Percentiles rank a stretch among this genome's conserved stretches.
These are phyloP conservation scores for Anhinga anhinga DNA, from an alignment of 2,113 vertebrate species.

Conservation along the genomic window DNA sequence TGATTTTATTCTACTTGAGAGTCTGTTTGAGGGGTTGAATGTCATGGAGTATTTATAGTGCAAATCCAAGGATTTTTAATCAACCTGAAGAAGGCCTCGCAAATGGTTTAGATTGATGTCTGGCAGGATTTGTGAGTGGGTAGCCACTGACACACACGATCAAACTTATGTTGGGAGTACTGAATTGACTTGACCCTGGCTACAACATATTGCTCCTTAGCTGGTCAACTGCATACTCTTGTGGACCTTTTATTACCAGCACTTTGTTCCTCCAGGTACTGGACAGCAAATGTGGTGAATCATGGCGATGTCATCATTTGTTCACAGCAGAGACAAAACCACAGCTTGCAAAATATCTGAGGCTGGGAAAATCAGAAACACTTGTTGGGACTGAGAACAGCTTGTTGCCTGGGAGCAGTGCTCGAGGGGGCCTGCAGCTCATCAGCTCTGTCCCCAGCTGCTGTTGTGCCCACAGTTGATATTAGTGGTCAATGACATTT, in stretches of 20 bases:
- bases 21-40: background rate
- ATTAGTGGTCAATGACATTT: background rate
- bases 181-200: background rate
- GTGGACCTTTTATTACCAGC: background rate
- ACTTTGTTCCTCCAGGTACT: background rate
- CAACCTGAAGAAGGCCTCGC: background rate
- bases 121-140: background rate
- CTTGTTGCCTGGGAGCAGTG: background rate
- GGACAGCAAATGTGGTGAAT: background rate
- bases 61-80: background rate
- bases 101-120: background rate
- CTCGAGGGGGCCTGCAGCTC: background rate
- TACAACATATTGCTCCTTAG: background rate
- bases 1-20: background rate
- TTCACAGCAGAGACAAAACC: background rate
- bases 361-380: background rate
- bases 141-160: background rate
- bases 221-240: background rate
- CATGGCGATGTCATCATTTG: background rate
- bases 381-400: background rate
- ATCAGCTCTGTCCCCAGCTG: background rate
- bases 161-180: background rate
- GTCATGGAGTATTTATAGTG: background rate
- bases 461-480: background rate
- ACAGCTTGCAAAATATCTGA: background rate